A percentile compares a stretch with the other conserved stretches of the same genome.
Evolutionary conservation across 2,113 vertebrate genomes (phyloP).

Genomic region (Beaufortia kweichowensis): DNA sequence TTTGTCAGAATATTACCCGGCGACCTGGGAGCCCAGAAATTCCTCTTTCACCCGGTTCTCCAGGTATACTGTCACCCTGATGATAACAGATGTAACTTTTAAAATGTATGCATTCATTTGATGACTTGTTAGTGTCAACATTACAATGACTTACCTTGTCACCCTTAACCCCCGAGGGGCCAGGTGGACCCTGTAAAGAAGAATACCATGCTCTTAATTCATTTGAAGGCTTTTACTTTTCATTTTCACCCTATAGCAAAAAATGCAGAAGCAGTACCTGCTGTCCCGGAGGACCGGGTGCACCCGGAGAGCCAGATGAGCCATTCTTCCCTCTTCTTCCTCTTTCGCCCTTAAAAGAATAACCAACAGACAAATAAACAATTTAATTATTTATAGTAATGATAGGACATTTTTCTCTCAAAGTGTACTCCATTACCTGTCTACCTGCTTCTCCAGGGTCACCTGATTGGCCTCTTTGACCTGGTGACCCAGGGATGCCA

Average conservation of each 20-base stretch:
- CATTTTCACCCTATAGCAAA: background rate
- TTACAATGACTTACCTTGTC: conserved; percentile 72
- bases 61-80: conserved; percentile 77
- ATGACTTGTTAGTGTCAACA: background rate
- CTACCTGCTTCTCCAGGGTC: conserved; percentile 74
- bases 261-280: conserved; percentile 60
- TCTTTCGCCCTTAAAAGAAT: conserved; percentile 73
- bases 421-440: conserved; percentile 67
- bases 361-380: too few relatives aligned
- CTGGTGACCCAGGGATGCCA: conserved; percentile 77
- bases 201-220: background rate
- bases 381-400: background rate
- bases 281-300: conserved; percentile 71
- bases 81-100: conserved; percentile 34
- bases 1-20: conserved; percentile 66
- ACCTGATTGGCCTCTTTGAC: conserved; percentile 75
- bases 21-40: conserved; percentile 75
- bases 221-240: background rate
- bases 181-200: conserved; percentile 74
- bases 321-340: conserved; percentile 84
- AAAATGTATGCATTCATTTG: background rate
- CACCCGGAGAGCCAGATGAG: conserved; percentile 71
- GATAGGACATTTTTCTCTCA: background rate
- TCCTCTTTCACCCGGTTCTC: conserved; percentile 77
- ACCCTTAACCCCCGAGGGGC: conserved; percentile 78